Base-by-base conservation (phyloP, 2,113 vertebrate genomes). In the Eretmochelys imbricata region DNA sequence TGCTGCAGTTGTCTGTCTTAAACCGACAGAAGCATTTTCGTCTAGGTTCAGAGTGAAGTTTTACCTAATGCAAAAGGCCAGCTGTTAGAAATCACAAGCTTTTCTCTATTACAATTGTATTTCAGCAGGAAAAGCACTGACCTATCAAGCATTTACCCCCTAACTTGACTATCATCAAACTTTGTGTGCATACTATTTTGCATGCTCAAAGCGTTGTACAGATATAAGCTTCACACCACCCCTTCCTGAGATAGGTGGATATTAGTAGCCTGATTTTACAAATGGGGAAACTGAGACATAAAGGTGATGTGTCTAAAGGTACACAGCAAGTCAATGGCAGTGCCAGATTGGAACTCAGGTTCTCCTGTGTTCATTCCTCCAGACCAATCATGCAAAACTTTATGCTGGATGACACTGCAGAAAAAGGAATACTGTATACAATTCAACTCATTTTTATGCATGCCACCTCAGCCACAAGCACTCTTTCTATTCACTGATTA, bases 141-240 rank as follows among this genome's bases (percentile, higher is more conserved):
- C 1, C 8, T 80, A 3, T 86, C 46, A 29, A 54, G n/a, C 2
- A 31, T 6, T 62, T 90, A 53, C 50, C 31, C 51, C 6, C 19
- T 22, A 8, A 76, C 27, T 79, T 49, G 7, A 54, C 16, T 19
- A 8, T 80, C 31, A 65, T 10, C 2, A 38, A 87, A 46, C 1
- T 17, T 59, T 94, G 90, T 76, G 25, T 6, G 42, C 9, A 20
- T 1, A 5, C 0, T 88, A 1, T 76, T 92, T 92, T 87, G n/a
- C 65, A 11, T 72, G 65, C 65, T 72, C 17, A 72, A 72, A 72
- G n/a, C 35, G 38, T 22, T 72, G 35, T 38, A 38, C n/a, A 72
- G n/a, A 38, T 38, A 10, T 19, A n/a, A 72, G 9, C 19, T 16
- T 62, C 29, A 1, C 1, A 50, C 0, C 48, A 50, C 0, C 31